Base-by-base conservation (phyloP, 2,797 vertebrate species). In the Pempheris klunzingeri region DNA sequence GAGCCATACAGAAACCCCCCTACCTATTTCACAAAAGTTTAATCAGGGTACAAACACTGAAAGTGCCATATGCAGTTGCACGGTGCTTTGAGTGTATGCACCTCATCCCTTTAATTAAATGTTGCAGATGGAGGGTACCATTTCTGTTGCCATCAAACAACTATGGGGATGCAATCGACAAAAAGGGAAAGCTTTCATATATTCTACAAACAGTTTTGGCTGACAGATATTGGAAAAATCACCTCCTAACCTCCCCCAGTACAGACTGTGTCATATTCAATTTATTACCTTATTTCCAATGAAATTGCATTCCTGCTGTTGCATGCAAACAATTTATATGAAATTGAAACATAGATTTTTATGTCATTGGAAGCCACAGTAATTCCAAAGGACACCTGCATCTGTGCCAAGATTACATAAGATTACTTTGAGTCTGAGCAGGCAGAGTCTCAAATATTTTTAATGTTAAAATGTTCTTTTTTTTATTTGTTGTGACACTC, bases 181-280 rank as follows among this genome's bases (percentile, higher is more conserved):
- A 46, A 71, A 77, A 66, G 26, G 58, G 47, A 71, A 82, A 76
- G 47, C 69, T 54, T 77, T 78, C 68, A 64, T 69, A 74, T 69
- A 61, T 74, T 74, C 68, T 57, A 61, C 83, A 75, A 77, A 55
- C 67, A 36, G 34, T 70, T 84, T 81, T 34, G 12, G 59, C 50
- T 76, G 79, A 70, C 65, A 82, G 57, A 82, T 86, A 88, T 80
- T 87, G 75, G 75, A 83, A 81, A 82, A 82, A 77, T 85, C 8
- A 72, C 77, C 81, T 74, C 68, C 62, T 36, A 44, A 79, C 66
- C 81, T 66, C 60, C 36, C 20, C n/a, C 46, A 34, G 14, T 61
- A 39, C 49, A 67, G 20, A 69, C 57, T 28, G 44, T 66, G 82
- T 80, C 78, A 60, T 32, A 68, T 60, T 74, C 76, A 86, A 74